These are phyloP conservation scores for Bombyx huttoni DNA, from an alignment of 2,888 invertebrate genomes.

Conservation along the genomic window DNA sequence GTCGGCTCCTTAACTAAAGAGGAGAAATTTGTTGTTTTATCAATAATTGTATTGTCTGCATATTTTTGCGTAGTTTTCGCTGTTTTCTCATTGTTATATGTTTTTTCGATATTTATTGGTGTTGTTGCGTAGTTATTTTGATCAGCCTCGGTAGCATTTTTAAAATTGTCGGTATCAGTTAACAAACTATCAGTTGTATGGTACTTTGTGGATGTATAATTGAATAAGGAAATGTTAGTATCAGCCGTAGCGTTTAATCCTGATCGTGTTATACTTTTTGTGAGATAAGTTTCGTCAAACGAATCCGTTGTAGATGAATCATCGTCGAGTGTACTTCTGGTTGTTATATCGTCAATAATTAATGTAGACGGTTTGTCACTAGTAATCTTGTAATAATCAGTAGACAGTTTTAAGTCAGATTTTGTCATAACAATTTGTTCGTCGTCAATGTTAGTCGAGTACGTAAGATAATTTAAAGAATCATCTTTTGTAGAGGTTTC, in stretches of 20 bases:
- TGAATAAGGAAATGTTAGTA: not conserved
- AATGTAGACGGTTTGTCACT: conserved; percentile 4
- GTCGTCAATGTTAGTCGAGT: conserved; percentile 2
- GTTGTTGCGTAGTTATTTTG: not conserved
- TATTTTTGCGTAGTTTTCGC: not conserved
- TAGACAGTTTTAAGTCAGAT: not conserved
- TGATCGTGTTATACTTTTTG: not conserved
- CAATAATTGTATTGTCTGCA: not conserved
- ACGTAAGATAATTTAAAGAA: conserved; percentile 8
- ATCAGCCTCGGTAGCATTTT: not conserved
- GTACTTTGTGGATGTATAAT: not conserved
- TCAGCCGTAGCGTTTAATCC: conserved; percentile 4
- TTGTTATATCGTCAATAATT: conserved; percentile 6
- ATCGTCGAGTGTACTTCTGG: not conserved
- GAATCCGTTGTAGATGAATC: not conserved
- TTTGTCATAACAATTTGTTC: conserved; percentile 1
- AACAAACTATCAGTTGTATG: not conserved
- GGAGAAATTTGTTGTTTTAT: not conserved
- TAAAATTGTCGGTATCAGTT: not conserved
- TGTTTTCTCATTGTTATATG: not conserved
- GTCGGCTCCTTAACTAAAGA: not conserved
- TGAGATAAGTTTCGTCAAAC: not conserved
- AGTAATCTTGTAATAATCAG: conserved; percentile 1
- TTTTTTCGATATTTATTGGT: not conserved
- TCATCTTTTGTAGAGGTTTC: conserved; percentile 24